A percentile compares a stretch with the other conserved stretches of the same genome.
Conservation (phyloP, 1,140 invertebrate genomes). For the Eupeodes corollae region DNA sequence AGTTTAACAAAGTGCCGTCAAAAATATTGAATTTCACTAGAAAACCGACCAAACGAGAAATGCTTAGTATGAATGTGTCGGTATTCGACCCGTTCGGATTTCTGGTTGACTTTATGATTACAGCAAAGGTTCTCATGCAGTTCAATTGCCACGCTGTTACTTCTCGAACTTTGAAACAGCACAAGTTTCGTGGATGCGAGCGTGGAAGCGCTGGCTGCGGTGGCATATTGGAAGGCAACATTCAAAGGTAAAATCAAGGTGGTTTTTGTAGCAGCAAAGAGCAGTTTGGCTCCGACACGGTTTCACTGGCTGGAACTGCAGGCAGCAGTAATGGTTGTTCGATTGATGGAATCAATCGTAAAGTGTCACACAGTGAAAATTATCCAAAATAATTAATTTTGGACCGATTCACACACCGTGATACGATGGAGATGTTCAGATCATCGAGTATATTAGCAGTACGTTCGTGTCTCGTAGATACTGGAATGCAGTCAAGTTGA, state of each 20-base stretch:
- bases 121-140: slow-evolving; percentile 34
- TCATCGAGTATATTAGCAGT: not conserved
- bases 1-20: not conserved
- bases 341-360: slow-evolving; percentile 6
- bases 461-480: slow-evolving; percentile 18
- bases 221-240: slow-evolving; percentile 13
- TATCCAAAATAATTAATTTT: not conserved
- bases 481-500: not conserved
- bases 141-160: not conserved
- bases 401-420: not conserved
- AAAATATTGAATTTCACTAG: not conserved
- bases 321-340: slow-evolving; percentile 14
- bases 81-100: slow-evolving; percentile 35
- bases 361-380: not conserved
- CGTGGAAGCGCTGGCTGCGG: slow-evolving; percentile 17
- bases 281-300: slow-evolving; percentile 14
- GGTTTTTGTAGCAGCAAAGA: slow-evolving; percentile 12
- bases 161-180: not conserved
- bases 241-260: not conserved
- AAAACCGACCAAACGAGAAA: slow-evolving; percentile 19
- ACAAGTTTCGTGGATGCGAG: slow-evolving; percentile 14
- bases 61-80: slow-evolving; percentile 17
- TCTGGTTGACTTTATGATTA: slow-evolving; percentile 25
- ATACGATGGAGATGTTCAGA: not conserved
- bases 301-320: slow-evolving; percentile 13